phyloP scores from a whole-genome alignment of 2,888 invertebrate genomes.

The Argyra leucocephala region DNA sequence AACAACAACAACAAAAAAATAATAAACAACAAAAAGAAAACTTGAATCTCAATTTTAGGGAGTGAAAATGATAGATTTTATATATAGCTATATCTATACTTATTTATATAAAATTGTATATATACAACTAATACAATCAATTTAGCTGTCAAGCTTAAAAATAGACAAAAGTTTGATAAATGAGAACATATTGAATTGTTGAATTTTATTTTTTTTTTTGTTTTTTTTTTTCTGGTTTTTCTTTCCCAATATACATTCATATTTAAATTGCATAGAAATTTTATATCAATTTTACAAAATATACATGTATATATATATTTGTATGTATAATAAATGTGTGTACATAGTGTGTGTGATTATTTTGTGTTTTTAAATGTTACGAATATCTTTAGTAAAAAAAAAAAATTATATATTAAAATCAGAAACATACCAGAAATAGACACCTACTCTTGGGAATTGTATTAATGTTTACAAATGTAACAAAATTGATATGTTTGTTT shows the following conservation, averaged over 20 bases:
- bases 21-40: no score
- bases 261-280: neutral
- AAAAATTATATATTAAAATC: no score
- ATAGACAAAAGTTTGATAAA: constrained; percentile 18
- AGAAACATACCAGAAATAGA: neutral
- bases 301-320: neutral
- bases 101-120: neutral
- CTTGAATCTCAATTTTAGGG: neutral
- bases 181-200: constrained; percentile 13
- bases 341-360: neutral
- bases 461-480: neutral
- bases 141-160: constrained; percentile 13
- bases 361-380: no score
- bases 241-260: neutral
- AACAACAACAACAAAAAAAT: no score
- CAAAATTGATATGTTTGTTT: neutral
- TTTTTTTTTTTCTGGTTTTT: neutral
- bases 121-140: constrained; percentile 12
- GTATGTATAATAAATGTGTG: neutral
- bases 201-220: constrained; percentile 10
- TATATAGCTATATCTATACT: neutral
- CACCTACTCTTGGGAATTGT: neutral
- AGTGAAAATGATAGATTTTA: neutral
- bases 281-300: neutral
- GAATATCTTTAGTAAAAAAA: no score